Evolutionary conservation across 2,113 vertebrate genomes (phyloP), one percentile per base, ranked within the genome.

Genomic region (Tychaedon coryphoeus): DNA sequence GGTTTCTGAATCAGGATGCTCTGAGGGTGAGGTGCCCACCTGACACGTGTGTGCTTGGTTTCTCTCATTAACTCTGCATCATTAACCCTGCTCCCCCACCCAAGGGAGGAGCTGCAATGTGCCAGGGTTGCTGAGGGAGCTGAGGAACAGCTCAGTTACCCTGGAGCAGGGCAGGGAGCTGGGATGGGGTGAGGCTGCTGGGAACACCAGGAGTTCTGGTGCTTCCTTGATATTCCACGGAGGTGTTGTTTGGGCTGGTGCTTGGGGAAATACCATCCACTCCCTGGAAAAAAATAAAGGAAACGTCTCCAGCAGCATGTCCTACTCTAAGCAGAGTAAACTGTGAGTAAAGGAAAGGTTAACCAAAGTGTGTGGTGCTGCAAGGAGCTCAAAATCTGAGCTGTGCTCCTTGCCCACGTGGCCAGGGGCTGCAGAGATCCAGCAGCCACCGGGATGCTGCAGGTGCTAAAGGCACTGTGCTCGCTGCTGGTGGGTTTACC

Each of bases 221-320:
- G 54, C 8, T 47, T 71, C 56, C 14, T 91, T 34, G 73, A 43
- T 67, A 53, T 75, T 87, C 81, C 43, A 0, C 0, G 23, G 81
- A 67, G 78, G 61, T 51, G 61, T 69, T 92, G 7, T 3, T 79
- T 7, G 83, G 88, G 71, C 88, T 69, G 82, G n/a, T 61, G 83
- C 76, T 80, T 67, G 87, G 92, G 84, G 90, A 94, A 94, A 95
- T 61, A 69, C 70, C 84, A 87, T 40, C 80, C 60, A 5, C n/a
- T 43, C 24, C 84, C 54, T 20, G 47, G 36, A 81, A 72, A 67
- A 72, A 51, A 31, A 9, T 1, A 34, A 9, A 67, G 28, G 40
- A 23, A 82, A 42, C 2, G 1, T 82, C 66, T 73, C 61, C 47
- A 25, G 62, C 53, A 82, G 70, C 3, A 0, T 10, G 53, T n/a